Base-by-base conservation (phyloP, 2,797 vertebrate genomes). In the Galago senegalensis region DNA sequence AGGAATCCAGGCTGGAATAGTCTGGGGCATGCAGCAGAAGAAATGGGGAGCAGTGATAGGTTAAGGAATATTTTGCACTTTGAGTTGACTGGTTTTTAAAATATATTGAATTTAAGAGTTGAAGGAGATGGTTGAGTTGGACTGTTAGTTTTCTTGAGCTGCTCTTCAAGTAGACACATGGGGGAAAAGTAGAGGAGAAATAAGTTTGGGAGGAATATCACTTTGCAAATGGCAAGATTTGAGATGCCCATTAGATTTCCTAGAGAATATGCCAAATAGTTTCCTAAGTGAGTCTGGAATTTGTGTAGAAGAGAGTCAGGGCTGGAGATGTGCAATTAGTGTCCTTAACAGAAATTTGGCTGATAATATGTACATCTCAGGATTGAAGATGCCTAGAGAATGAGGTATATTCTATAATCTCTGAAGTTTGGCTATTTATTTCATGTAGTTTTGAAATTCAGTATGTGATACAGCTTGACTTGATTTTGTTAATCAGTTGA, bases 401-500 rank as follows among this genome's bases (percentile, higher is more conserved):
- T 49, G 76, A 82, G 63, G 9, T 76, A 34, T 65, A 13, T 43
- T 86, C 1, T 23, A 0, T 73, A 29, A 63, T 80, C 61, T 91
- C 61, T 67, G 56, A 25, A 83, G 34, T 86, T 58, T 4, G 79
- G 58, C 43, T 34, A 46, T 63, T 75, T 93, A 67, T 53, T 91
- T 85, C n/a, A 56, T 93, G 20, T 58, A 85, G 84, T 60, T 96
- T 95, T 76, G 37, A 89, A 87, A 93, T 91, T 82, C 40, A 86
- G 0, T 94, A 37, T 91, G 9, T 73, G 73, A 49, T 82, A 12
- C 63, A 61, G 53, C 23, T 90, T 89, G 17, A 40, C 11, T 20
- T 83, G 80, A 83, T 96, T 93, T 92, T 92, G 23, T 75, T 93
- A 72, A 27, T 69, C 29, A 94, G 40, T 87, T 96, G 80, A 63